Evolutionary conservation across 2,888 invertebrate genomes (phyloP).

Genomic region (Myopa tessellatipennis): DNA sequence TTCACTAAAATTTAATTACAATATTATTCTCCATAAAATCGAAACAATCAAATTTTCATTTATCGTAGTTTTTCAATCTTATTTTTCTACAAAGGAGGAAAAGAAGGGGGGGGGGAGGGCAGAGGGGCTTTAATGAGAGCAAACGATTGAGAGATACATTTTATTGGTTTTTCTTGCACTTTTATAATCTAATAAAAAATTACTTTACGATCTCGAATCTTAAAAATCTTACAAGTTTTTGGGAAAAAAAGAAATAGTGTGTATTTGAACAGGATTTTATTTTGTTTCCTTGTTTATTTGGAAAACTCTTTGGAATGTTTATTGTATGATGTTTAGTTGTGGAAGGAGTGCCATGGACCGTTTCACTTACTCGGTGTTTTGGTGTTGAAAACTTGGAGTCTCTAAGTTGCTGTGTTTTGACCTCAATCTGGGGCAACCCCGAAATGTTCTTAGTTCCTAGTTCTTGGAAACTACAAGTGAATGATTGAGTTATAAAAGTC

Average conservation of each 20-base stretch:
- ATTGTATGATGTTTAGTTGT: not conserved
- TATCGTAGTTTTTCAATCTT: too few relatives aligned
- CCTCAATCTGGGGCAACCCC: slow-evolving; percentile 37
- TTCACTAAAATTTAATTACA: too few relatives aligned
- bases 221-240: not conserved
- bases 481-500: not conserved
- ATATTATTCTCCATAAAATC: too few relatives aligned
- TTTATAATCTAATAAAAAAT: slow-evolving; percentile 20
- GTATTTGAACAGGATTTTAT: not conserved
- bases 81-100: too few relatives aligned
- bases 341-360: not conserved
- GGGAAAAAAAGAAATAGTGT: not conserved
- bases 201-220: slow-evolving; percentile 26
- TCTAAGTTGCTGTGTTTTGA: not conserved
- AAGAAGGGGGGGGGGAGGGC: not conserved
- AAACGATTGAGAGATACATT: not conserved
- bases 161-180: slow-evolving; percentile 9
- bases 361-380: not conserved
- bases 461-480: not conserved
- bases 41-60: too few relatives aligned
- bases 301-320: slow-evolving; percentile 28
- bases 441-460: not conserved
- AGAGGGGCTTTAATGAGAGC: not conserved
- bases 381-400: not conserved
- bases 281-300: slow-evolving; percentile 30